Evolutionary conservation across 2,797 vertebrate genomes (phyloP).

Genomic region (Channa striata): DNA sequence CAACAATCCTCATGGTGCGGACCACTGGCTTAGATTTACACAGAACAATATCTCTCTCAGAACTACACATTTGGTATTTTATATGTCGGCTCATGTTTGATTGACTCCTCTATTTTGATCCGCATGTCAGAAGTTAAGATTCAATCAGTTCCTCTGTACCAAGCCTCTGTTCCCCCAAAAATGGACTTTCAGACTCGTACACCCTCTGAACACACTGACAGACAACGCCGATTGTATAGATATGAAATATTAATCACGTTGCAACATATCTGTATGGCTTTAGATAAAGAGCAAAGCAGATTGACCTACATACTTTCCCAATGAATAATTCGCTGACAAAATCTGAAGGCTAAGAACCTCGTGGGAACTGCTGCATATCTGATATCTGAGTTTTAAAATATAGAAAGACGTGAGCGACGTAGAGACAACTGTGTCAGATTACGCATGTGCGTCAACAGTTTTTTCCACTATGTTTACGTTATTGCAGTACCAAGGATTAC

Average conservation of each 20-base stretch:
- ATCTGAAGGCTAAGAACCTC: slow-evolving; percentile 57
- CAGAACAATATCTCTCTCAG: slow-evolving; percentile 28
- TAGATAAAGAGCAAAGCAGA: slow-evolving; percentile 75
- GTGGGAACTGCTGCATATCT: slow-evolving; percentile 46
- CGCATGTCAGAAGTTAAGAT: slow-evolving; percentile 29
- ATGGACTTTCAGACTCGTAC: slow-evolving; percentile 56
- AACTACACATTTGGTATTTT: slow-evolving; percentile 38
- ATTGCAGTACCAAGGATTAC: slow-evolving; percentile 52
- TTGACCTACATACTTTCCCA: slow-evolving; percentile 79
- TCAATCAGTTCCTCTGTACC: slow-evolving; percentile 23
- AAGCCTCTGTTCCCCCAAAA: background rate
- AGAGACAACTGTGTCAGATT: slow-evolving; percentile 64
- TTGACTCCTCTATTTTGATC: slow-evolving; percentile 16
- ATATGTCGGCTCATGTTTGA: slow-evolving; percentile 7
- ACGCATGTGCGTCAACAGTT: slow-evolving; percentile 50
- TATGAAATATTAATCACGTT: slow-evolving; percentile 73
- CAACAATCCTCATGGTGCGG: slow-evolving; percentile 54
- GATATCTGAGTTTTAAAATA: slow-evolving; percentile 57
- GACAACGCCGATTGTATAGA: slow-evolving; percentile 66
- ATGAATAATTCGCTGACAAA: slow-evolving; percentile 64
- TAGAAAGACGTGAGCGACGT: slow-evolving; percentile 41
- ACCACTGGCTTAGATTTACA: slow-evolving; percentile 42
- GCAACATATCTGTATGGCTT: slow-evolving; percentile 67
- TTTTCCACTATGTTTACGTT: slow-evolving; percentile 59
- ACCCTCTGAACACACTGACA: slow-evolving; percentile 52